A percentile compares a stretch with the other conserved stretches of the same genome.
phyloP scores from a whole-genome alignment of 2,113 vertebrate genomes.

The Melanerpes formicivorus region DNA sequence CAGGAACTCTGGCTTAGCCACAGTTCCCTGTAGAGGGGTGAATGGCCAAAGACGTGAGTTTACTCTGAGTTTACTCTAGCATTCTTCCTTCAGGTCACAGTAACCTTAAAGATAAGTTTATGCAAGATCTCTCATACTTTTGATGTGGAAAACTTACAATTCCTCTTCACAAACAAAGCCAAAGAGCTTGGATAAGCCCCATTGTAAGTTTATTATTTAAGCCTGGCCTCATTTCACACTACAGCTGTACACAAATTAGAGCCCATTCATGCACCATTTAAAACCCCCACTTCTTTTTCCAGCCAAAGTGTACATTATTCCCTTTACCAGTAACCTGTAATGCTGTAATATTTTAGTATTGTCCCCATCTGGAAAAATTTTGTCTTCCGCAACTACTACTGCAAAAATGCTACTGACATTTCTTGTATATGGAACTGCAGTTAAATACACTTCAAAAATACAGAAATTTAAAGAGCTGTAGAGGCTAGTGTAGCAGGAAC shows the following conservation, averaged over 20 bases:
- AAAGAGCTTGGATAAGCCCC: neutral
- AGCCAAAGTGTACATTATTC: neutral
- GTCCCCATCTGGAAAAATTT: slow-evolving; percentile 20
- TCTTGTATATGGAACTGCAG: slow-evolving; percentile 22
- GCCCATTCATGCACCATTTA: neutral
- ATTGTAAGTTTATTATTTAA: neutral
- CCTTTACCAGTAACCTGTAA: neutral
- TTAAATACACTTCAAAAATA: slow-evolving; percentile 33
- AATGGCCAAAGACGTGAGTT: neutral
- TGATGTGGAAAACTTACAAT: neutral
- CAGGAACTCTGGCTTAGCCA: neutral
- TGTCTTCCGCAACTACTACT: neutral
- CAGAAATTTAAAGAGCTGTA: slow-evolving; percentile 38
- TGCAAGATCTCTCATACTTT: neutral
- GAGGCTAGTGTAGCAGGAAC: slow-evolving; percentile 32
- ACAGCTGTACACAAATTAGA: neutral
- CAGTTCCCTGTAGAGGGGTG: neutral
- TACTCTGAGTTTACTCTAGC: neutral
- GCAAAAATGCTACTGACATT: slow-evolving; percentile 13
- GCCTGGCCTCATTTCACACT: neutral
- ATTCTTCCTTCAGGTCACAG: neutral
- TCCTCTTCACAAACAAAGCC: neutral
- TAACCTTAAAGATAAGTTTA: neutral
- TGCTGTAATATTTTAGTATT: neutral
- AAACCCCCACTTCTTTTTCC: neutral